These are phyloP conservation scores for Lepus europaeus DNA, from an alignment of 2,113 vertebrate genomes.

Conservation along the genomic window DNA sequence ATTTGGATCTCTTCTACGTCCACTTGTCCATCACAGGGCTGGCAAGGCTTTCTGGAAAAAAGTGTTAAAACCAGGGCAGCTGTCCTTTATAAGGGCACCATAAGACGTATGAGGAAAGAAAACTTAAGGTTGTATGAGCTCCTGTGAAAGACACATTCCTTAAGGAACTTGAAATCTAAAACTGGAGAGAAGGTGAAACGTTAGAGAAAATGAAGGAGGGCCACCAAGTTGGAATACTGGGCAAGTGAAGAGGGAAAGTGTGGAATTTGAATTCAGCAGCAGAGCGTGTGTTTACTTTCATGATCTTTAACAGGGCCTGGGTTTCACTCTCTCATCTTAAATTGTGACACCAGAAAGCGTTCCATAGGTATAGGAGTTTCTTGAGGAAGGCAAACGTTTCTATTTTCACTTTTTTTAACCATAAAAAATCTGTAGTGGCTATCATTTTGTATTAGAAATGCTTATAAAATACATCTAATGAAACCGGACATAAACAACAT, in stretches of 20 bases:
- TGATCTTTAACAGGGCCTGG: background rate
- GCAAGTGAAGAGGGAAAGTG: background rate
- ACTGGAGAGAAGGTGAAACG: background rate
- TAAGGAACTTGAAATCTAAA: slow-evolving; percentile 6
- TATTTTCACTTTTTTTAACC: background rate
- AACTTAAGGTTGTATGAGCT: background rate
- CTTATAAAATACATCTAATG: background rate
- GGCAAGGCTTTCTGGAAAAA: background rate
- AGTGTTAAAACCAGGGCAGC: background rate
- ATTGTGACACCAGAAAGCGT: background rate
- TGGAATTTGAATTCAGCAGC: background rate
- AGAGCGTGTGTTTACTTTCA: background rate
- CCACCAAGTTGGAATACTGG: background rate
- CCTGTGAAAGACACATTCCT: background rate
- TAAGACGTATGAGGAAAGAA: background rate
- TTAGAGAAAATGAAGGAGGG: background rate
- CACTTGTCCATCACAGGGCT: background rate
- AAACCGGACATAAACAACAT: background rate
- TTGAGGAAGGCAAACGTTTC: background rate
- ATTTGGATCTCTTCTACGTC: background rate
- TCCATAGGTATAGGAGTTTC: background rate
- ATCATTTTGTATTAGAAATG: background rate
- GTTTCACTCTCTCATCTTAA: background rate
- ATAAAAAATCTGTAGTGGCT: background rate
- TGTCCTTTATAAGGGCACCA: background rate